Evolutionary conservation across 2,113 vertebrate species (phyloP), one percentile per base, ranked within the genome.

Genomic region (Pitta sordida): DNA sequence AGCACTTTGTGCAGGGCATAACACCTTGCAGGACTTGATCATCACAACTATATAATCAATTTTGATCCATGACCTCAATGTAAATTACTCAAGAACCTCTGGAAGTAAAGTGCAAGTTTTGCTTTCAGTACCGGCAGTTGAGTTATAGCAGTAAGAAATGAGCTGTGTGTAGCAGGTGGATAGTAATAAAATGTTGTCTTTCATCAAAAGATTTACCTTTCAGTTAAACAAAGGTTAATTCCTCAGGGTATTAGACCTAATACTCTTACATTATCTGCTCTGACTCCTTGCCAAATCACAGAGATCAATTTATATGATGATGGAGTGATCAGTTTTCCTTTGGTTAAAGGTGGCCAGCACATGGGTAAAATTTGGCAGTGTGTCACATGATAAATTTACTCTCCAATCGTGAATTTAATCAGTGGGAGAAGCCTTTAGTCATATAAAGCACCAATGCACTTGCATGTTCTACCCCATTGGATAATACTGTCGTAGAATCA

Each of bases 211-310:
- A 86, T 93, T 93, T 94, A 77, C 39, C 19, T 92, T 92, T 92
- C 86, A n/a, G 56, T 92, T 95, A 93, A 95, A 81, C n/a, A 86
- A 75, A 88, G 30, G 69, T 86, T 91, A 93, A 78, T 71, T 80
- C 73, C 69, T 88, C 36, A 64, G 64, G 39, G 68, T 20, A 49
- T 84, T 82, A 81, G 52, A 74, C 48, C 46, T 70, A 83, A 46
- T 92, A 52, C 79, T 83, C 78, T 94, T 75, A 68, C 23, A 83
- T 55, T 86, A 70, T 83, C 64, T 81, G 30, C 55, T 77, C 32
- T 93, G 58, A 65, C 11, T 81, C 32, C 39, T 88, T 92, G 60
- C 65, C 43, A 81, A 88, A 80, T 78, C 71, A 64, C 49, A 83
- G 51, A 30, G 59, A 90, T 91, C 77, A 91, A 75, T 86, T 89